Evolutionary conservation across 53 echinoderm and acorn worm species (phyloP).

Genomic region (Echinarachnius parma): DNA sequence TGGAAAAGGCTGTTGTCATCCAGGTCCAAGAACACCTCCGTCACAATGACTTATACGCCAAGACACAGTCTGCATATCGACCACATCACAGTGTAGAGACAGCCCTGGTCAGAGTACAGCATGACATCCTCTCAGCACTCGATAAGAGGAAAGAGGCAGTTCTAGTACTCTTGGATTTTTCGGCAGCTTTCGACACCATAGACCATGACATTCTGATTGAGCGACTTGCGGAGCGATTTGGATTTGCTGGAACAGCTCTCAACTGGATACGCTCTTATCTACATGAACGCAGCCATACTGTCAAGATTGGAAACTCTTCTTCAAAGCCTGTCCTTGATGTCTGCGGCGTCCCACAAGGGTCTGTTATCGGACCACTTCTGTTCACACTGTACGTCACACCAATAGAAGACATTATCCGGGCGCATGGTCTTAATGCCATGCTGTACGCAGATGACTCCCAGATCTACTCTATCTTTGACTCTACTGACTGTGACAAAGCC

Average conservation of each 20-base stretch:
- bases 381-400: conserved; percentile 34
- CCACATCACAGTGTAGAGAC: conserved; percentile 16
- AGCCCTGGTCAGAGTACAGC: conserved; percentile 30
- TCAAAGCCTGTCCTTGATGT: background rate
- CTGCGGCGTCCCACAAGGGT: conserved; percentile 33
- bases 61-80: conserved; percentile 44
- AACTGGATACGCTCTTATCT: conserved; percentile 46
- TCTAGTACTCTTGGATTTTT: conserved; percentile 31
- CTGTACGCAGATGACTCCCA: conserved; percentile 58
- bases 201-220: conserved; percentile 42
- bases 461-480: conserved; percentile 26
- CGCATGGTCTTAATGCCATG: conserved; percentile 39
- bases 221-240: conserved; percentile 25
- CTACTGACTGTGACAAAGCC: conserved; percentile 1
- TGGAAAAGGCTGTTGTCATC: conserved; percentile 23
- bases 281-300: conserved; percentile 18
- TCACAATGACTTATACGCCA: conserved; percentile 6
- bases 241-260: conserved; percentile 29
- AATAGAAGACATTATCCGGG: conserved; percentile 43
- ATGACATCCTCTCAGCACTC: conserved; percentile 29
- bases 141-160: conserved; percentile 17
- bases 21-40: conserved; percentile 25
- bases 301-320: background rate
- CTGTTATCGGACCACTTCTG: conserved; percentile 15
- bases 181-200: conserved; percentile 46